Evolutionary conservation across 2,888 invertebrate species (phyloP), one percentile per base, ranked within the genome.

Genomic region (Rhagonycha lutea): DNA sequence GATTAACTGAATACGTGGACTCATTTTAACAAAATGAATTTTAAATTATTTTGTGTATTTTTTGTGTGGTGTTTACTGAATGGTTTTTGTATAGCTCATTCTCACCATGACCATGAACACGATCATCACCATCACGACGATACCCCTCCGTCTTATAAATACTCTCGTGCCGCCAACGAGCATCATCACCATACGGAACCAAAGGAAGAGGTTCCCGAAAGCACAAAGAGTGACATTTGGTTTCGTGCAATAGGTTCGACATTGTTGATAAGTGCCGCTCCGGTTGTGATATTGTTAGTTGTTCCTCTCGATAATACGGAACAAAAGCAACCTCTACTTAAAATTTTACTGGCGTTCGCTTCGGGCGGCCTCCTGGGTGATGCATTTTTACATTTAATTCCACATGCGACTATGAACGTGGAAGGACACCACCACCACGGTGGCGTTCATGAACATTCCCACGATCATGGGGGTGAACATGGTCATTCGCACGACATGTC

Each of bases 381-480:
- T 90, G 99, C 99, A 0, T 99, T 99, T 88, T 91, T 99, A 7
- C 99, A 99, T 89, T 90, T 99, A 79, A 99, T 99, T 85, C 99
- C 99, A 1, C 99, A 99, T 88, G 98, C 99, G 68, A 91, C 94
- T 28, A 90, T 90, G 80, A 91, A 92, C 0, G 90, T 91, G 74
- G 84, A 85, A 0, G 88, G 89, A 79, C 86, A 83, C 3, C 83
- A 86, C 72, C 70, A 74, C 11, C 89, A 90, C 69, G 9, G 14
- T 10, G 91, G 91, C 80, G 86, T 88, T 11, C 92, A 94, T 84
- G 86, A 88, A 0, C 91, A 92, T 81, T 84, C 82, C 18, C 85
- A 88, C 71, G 90, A 88, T 29, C 87, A 88, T 10, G 90, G 88
- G 74, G 90, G 88, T 81, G 89, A 88, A 8, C 94, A 94, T 84